Base-by-base conservation (phyloP, 92 coral and sea anemone species). In the Galaxea fascicularis region DNA sequence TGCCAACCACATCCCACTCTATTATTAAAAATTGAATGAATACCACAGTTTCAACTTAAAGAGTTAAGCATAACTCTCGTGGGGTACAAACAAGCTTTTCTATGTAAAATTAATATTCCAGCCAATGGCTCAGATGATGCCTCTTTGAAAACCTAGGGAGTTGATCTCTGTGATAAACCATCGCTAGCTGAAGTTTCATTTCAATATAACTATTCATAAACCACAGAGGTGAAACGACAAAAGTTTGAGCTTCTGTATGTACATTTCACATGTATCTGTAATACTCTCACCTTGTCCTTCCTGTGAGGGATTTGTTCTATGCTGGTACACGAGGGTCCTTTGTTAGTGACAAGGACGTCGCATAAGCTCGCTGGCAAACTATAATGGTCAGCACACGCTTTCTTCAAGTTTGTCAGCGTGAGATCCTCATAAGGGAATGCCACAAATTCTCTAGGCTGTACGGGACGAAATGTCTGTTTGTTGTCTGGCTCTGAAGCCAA, bases 401-500 rank as follows among this genome's bases (percentile, higher is more conserved):
- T 77, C 86, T 90, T 92, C 74, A 89, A 74, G 73, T 92, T 92
- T 35, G 80, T 78, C 13, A 83, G 59, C 20, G 74, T 79, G 24
- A 90, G 67, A 31, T 87, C 93, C 29, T 93, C 92, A 25, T 78
- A 80, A 4, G 73, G 78, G 53, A 77, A 93, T 18, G 84, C 60
- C 56, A 90, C 96, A 87, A 93, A 93, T 52, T 93, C 91, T 81
- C 93, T 63, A 14, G 93, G 91, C 44, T 80, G 84, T 17, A 93
- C 88, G 4, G 93, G 92, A 20, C 77, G 62, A 39, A 70, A 93
- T 22, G 85, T 83, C 60, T 89, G 95, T 59, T 92, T 92, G 81
- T 67, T 71, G 74, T 92, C 93, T 28, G 93, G 85, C 86, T 90
- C 88, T 0, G 93, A 87, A 17, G 88, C 77, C 75, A 93, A 65